phyloP scores from a whole-genome alignment of 2,888 invertebrate species.

The Halictus quadricinctus region DNA sequence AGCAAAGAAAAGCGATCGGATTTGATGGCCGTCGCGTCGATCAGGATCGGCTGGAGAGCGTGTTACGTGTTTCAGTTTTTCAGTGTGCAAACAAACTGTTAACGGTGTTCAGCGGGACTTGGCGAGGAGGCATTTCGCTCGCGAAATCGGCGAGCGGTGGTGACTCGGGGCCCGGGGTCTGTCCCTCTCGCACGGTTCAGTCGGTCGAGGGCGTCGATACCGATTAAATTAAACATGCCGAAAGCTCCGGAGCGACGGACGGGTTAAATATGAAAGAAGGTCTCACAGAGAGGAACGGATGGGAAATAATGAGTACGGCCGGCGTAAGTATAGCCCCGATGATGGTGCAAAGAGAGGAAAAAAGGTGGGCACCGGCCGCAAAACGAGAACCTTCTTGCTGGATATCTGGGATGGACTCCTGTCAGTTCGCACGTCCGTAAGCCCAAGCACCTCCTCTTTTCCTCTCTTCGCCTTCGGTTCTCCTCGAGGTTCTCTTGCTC shows the following conservation, averaged over 20 bases:
- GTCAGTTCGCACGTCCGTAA: slow-evolving; percentile 78
- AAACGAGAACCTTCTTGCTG: slow-evolving; percentile 75
- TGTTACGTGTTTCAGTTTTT: neutral
- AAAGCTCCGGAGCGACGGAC: slow-evolving; percentile 69
- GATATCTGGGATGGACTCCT: slow-evolving; percentile 75
- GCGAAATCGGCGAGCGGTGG: slow-evolving; percentile 50
- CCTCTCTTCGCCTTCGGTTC: slow-evolving; percentile 55
- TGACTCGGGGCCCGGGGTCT: slow-evolving; percentile 38
- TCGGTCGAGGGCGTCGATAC: slow-evolving; percentile 78
- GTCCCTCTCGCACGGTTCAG: slow-evolving; percentile 66
- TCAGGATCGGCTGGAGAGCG: neutral
- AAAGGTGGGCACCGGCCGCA: slow-evolving; percentile 70
- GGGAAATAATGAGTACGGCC: slow-evolving; percentile 77
- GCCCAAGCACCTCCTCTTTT: slow-evolving; percentile 64
- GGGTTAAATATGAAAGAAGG: slow-evolving; percentile 74
- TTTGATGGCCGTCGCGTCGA: neutral
- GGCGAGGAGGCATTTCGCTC: slow-evolving; percentile 46
- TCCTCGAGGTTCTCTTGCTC: slow-evolving; percentile 37
- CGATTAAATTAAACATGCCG: slow-evolving; percentile 79
- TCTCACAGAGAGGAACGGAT: slow-evolving; percentile 70
- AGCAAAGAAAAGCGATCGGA: neutral
- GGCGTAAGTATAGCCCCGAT: slow-evolving; percentile 78
- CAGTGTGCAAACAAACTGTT: slow-evolving; percentile 40
- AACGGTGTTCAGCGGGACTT: slow-evolving; percentile 24
- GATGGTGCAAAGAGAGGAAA: slow-evolving; percentile 77